Percentiles rank a stretch among this genome's conserved stretches.
These are phyloP conservation scores for Eunapius fragilis DNA, from an alignment of 37 sponge, comb jelly and placozoan species.

Conservation along the genomic window DNA sequence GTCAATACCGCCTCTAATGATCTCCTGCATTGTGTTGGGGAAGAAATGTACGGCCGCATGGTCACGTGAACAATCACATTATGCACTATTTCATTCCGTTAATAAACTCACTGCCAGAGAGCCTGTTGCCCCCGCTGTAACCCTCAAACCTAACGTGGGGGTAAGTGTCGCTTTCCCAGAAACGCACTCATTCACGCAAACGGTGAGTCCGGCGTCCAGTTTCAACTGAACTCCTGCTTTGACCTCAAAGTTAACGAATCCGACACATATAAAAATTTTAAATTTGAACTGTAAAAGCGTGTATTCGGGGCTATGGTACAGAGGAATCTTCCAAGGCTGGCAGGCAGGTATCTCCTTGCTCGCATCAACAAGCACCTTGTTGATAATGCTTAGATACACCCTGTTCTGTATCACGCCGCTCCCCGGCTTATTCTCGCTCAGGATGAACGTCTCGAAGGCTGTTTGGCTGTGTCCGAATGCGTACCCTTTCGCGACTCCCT, in stretches of 20 bases:
- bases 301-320: neutral
- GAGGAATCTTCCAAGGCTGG: neutral
- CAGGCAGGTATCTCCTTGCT: neutral
- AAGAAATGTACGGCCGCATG: too few species aligned
- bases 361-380: neutral
- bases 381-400: neutral
- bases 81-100: too few species aligned
- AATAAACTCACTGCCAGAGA: neutral
- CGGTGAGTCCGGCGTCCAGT: neutral
- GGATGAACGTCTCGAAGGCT: neutral
- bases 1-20: neutral
- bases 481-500: conserved; percentile 38
- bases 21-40: too few species aligned
- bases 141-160: neutral
- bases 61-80: too few species aligned
- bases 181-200: neutral
- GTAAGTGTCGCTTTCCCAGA: neutral
- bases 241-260: neutral
- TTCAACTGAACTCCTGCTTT: neutral
- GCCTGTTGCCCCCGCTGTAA: neutral
- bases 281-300: neutral
- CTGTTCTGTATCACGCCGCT: neutral
- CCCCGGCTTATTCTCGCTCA: neutral
- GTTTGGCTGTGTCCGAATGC: conserved; percentile 46
- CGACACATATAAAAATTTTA: neutral